Evolutionary conservation across 2,888 invertebrate species (phyloP).

Genomic region (Hemaris fuciformis): DNA sequence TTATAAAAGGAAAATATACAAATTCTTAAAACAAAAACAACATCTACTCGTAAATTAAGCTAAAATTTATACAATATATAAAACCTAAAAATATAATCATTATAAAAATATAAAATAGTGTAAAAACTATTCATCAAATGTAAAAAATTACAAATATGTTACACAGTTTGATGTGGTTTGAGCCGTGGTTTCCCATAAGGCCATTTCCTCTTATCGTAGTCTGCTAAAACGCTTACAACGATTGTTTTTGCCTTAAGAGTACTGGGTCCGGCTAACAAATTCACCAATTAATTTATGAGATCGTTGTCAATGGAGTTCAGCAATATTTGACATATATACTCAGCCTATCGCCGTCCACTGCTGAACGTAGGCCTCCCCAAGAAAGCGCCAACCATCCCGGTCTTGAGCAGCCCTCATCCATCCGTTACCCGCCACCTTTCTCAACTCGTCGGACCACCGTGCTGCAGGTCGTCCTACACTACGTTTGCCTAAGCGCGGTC

Average conservation of each 20-base stretch:
- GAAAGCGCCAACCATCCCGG: too few species aligned
- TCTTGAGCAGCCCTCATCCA: too few species aligned
- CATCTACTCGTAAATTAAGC: too few species aligned
- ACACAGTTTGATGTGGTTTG: slow-evolving; percentile 42
- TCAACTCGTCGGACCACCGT: too few species aligned
- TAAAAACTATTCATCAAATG: background rate
- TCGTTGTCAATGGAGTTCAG: slow-evolving; percentile 43
- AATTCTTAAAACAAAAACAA: too few species aligned
- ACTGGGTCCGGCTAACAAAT: slow-evolving; percentile 44
- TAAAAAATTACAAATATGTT: background rate
- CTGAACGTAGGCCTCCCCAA: too few species aligned
- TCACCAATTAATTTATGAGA: slow-evolving; percentile 45
- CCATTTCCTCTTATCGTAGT: slow-evolving; percentile 58
- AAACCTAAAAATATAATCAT: background rate
- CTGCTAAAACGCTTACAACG: slow-evolving; percentile 41
- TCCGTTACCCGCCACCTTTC: too few species aligned
- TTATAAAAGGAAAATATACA: background rate
- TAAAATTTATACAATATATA: too few species aligned
- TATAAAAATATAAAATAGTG: background rate
- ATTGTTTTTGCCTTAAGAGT: slow-evolving; percentile 46
- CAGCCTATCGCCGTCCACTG: too few species aligned
- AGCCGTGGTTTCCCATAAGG: slow-evolving; percentile 55
- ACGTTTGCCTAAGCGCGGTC: too few species aligned
- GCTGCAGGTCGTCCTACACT: too few species aligned
- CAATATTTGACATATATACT: slow-evolving; percentile 24